Conservation (phyloP, 2,888 invertebrate genomes). For the Toxonevra muliebris region DNA sequence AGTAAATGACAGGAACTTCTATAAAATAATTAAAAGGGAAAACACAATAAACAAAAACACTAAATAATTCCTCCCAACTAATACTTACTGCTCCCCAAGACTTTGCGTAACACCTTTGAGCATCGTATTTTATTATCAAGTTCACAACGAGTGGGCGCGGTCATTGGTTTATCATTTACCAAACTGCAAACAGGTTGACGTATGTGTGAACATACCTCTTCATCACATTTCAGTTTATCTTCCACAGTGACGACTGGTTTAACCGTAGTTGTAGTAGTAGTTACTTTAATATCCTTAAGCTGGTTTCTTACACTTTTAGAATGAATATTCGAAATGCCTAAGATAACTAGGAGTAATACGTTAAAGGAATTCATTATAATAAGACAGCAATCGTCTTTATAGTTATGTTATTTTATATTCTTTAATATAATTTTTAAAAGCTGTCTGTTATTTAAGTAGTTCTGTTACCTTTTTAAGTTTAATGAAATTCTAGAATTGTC, state of each 20-base stretch:
- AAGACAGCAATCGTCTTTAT: no score
- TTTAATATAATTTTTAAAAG: no score
- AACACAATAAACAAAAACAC: background rate
- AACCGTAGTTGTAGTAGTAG: background rate
- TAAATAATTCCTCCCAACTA: no score
- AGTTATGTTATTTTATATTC: no score
- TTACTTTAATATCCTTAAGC: background rate
- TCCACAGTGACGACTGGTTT: background rate
- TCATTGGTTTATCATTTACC: conserved; percentile 24
- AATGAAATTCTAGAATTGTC: no score
- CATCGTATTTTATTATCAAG: conserved; percentile 31
- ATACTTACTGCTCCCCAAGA: conserved; percentile 17
- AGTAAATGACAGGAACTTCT: conserved; percentile 10
- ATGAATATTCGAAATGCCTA: no score
- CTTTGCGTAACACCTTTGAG: background rate
- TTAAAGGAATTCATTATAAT: no score
- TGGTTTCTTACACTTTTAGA: no score
- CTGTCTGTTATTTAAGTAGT: no score
- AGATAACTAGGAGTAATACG: no score
- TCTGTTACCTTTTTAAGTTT: no score
- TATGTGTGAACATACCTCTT: conserved; percentile 29
- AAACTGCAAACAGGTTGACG: conserved; percentile 34
- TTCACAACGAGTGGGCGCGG: conserved; percentile 31
- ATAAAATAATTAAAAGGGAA: background rate
- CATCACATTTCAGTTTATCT: conserved; percentile 13